phyloP scores from a whole-genome alignment of 2,888 invertebrate genomes.

The Tineola bisselliella region DNA sequence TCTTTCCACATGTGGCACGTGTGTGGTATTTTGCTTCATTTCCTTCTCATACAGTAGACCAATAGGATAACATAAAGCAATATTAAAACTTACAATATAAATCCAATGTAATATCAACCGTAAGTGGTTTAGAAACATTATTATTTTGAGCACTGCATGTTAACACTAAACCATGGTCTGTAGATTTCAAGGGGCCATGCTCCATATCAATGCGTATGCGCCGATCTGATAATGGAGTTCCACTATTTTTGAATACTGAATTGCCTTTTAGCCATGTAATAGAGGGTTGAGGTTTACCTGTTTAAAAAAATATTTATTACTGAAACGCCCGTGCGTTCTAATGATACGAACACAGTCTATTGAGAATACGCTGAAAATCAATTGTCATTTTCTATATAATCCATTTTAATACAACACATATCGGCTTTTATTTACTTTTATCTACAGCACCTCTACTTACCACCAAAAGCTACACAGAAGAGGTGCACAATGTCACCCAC shows the following conservation, averaged over 20 bases:
- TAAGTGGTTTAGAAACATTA: constrained; percentile 72
- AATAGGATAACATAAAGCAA: too few species aligned
- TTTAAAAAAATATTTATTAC: too few species aligned
- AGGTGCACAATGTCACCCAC: constrained; percentile 84
- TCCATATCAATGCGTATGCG: constrained; percentile 72
- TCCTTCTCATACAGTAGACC: too few species aligned
- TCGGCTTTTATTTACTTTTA: too few species aligned
- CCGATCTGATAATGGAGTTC: constrained; percentile 68
- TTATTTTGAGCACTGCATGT: constrained; percentile 77
- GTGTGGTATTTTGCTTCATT: too few species aligned
- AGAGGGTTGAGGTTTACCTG: constrained; percentile 73
- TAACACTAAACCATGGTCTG: constrained; percentile 72
- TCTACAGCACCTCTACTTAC: too few species aligned
- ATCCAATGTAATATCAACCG: constrained; percentile 73
- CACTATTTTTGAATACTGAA: constrained; percentile 69
- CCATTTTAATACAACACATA: too few species aligned
- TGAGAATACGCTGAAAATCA: too few species aligned
- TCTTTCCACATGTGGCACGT: too few species aligned
- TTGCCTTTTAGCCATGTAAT: constrained; percentile 76
- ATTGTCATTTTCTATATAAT: too few species aligned
- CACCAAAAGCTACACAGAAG: constrained; percentile 86
- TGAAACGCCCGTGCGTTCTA: too few species aligned
- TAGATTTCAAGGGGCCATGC: constrained; percentile 69
- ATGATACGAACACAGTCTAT: too few species aligned
- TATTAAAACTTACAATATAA: constrained; percentile 70